Conservation (phyloP, 2,113 vertebrate genomes). For the Microcebus murinus region DNA sequence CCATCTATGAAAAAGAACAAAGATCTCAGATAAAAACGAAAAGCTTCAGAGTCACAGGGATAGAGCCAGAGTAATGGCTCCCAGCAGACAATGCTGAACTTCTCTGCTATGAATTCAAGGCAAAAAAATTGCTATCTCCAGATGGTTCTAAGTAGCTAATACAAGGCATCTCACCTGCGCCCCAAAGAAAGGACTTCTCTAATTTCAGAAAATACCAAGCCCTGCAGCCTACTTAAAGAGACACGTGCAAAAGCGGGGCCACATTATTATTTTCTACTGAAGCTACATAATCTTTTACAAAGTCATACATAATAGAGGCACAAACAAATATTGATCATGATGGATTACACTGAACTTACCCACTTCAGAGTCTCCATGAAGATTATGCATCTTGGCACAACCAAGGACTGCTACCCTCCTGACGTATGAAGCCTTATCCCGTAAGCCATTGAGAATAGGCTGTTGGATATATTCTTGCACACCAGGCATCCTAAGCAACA, state of each 20-base stretch:
- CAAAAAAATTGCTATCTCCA: not conserved
- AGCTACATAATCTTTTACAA: not conserved
- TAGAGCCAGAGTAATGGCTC: not conserved
- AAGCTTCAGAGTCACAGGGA: not conserved
- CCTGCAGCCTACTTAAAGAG: not conserved
- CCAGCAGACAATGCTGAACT: not conserved
- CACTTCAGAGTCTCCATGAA: constrained; percentile 91
- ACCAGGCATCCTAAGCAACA: constrained; percentile 90
- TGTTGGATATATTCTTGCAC: constrained; percentile 95
- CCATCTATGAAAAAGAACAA: constrained; percentile 87
- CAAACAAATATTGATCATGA: not conserved
- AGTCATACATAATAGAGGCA: not conserved
- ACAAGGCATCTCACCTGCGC: not conserved
- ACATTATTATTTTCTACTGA: constrained; percentile 29
- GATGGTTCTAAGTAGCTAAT: not conserved
- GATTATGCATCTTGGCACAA: constrained; percentile 94
- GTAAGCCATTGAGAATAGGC: constrained; percentile 91
- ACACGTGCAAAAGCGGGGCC: not conserved
- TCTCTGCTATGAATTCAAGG: not conserved
- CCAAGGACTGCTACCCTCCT: constrained; percentile 95
- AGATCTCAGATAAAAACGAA: constrained; percentile 40
- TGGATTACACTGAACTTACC: constrained; percentile 83
- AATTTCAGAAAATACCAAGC: constrained; percentile 41
- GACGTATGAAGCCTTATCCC: constrained; percentile 95
- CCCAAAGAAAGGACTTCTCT: constrained; percentile 16